A percentile compares a stretch with the other conserved stretches of the same genome.
phyloP scores from a whole-genome alignment of 2,113 vertebrate species.

The Semicossyphus pulcher region DNA sequence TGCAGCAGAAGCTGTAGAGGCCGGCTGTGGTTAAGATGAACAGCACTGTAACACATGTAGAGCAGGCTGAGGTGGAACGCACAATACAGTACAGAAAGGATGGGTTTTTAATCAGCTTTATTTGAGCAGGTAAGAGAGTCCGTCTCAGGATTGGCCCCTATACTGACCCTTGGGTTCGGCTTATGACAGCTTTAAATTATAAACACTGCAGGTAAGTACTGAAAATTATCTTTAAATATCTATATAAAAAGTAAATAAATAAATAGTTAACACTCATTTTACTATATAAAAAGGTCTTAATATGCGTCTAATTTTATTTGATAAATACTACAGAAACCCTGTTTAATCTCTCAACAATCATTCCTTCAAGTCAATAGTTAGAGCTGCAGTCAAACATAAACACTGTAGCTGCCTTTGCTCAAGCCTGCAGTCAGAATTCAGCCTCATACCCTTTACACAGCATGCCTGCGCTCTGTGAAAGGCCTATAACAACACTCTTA shows the following conservation, averaged over 20 bases:
- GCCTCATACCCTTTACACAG: constrained; percentile 20
- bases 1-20: too few relatives aligned
- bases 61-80: background rate
- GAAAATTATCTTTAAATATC: too few relatives aligned
- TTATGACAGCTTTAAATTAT: too few relatives aligned
- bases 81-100: background rate
- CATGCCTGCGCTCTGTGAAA: constrained; percentile 12
- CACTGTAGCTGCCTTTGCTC: background rate
- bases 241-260: too few relatives aligned
- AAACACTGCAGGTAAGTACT: too few relatives aligned
- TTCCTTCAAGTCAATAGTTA: background rate
- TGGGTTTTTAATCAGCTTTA: background rate
- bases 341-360: background rate
- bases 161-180: too few relatives aligned
- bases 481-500: constrained; percentile 34
- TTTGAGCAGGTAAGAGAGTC: background rate
- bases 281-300: too few relatives aligned
- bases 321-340: too few relatives aligned
- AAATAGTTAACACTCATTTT: too few relatives aligned
- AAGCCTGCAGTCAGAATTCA: background rate
- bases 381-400: background rate
- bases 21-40: too few relatives aligned
- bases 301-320: too few relatives aligned
- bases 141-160: too few relatives aligned
- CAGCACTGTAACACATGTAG: background rate